Percentiles rank a stretch among this genome's conserved stretches.
These are phyloP conservation scores for Gambusia affinis DNA, from an alignment of 2,113 vertebrate species.

Conservation along the genomic window DNA sequence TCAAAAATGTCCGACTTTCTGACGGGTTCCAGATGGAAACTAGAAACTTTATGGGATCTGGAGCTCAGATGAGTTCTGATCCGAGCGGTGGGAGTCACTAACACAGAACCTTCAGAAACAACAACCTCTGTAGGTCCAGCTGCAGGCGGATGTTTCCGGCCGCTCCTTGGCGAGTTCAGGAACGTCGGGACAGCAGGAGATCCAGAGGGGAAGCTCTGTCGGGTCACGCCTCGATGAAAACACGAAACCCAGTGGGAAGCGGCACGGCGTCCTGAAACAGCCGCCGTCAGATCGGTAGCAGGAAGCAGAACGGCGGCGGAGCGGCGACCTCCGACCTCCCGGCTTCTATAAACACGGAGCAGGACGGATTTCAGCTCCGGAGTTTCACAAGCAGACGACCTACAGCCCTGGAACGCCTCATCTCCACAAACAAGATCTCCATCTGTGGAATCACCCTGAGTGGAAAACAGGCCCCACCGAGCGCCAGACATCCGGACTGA, in stretches of 20 bases:
- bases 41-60: not conserved
- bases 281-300: too few relatives aligned
- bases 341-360: slow-evolving; percentile 10
- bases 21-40: not conserved
- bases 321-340: slow-evolving; percentile 30
- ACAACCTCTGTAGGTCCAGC: slow-evolving; percentile 11
- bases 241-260: too few relatives aligned
- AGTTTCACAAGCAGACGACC: slow-evolving; percentile 20
- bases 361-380: not conserved
- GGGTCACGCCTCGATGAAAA: not conserved
- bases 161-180: slow-evolving; percentile 33
- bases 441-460: slow-evolving; percentile 24
- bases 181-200: slow-evolving; percentile 6
- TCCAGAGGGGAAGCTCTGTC: not conserved
- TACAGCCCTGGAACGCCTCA: slow-evolving; percentile 20
- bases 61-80: not conserved
- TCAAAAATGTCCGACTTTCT: not conserved
- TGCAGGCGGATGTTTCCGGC: slow-evolving; percentile 22
- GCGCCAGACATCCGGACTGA: slow-evolving; percentile 5
- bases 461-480: slow-evolving; percentile 4
- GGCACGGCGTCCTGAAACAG: too few relatives aligned
- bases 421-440: slow-evolving; percentile 52
- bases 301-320: not conserved
- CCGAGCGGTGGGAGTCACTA: not conserved
- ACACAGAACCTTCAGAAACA: slow-evolving; percentile 5